Evolutionary conservation across 2,888 invertebrate genomes (phyloP).

Genomic region (Lasioglossum zephyrum): DNA sequence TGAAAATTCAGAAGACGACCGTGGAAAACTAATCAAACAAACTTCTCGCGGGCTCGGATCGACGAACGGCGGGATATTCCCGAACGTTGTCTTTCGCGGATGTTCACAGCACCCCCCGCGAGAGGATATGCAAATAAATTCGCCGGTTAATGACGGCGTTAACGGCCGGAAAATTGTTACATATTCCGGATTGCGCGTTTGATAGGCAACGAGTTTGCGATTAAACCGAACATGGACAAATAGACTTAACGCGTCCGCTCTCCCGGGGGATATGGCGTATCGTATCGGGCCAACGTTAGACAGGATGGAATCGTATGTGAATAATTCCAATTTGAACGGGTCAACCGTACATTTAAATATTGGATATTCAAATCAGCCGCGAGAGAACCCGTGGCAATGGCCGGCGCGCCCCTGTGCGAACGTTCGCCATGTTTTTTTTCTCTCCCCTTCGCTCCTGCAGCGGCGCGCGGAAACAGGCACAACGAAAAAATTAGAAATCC

Average conservation of each 20-base stretch:
- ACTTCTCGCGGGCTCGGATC: background rate
- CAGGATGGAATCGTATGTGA: conserved; percentile 34
- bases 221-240: conserved; percentile 47
- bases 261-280: conserved; percentile 21
- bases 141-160: background rate
- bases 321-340: conserved; percentile 53
- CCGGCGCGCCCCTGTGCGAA: background rate
- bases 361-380: conserved; percentile 52
- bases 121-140: conserved; percentile 34
- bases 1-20: background rate
- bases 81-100: conserved; percentile 1
- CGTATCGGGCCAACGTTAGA: conserved; percentile 43
- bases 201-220: conserved; percentile 34
- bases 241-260: conserved; percentile 39
- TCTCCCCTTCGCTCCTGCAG: background rate
- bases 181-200: conserved; percentile 22
- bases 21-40: conserved; percentile 6
- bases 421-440: background rate
- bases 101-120: background rate
- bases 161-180: conserved; percentile 19
- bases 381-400: conserved; percentile 13
- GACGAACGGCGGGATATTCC: background rate
- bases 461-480: background rate
- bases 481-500: background rate
- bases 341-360: conserved; percentile 53